These are phyloP conservation scores for Spatula versicolor DNA, from an alignment of 2,797 vertebrate species.

Conservation along the genomic window DNA sequence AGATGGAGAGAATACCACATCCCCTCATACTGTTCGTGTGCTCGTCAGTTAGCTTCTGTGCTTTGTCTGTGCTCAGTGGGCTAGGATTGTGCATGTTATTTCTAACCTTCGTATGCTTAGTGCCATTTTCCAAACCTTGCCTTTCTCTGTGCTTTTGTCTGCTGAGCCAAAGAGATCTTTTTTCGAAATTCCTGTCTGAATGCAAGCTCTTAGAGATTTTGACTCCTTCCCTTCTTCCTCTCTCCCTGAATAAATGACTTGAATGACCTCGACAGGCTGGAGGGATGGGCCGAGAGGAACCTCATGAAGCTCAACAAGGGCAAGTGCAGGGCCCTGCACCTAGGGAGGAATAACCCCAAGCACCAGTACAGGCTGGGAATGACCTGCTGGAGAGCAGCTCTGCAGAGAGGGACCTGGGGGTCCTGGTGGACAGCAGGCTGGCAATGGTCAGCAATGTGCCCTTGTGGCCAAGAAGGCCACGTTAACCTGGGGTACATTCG, in stretches of 20 bases:
- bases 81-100: neutral
- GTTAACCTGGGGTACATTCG: too few relatives aligned
- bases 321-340: too few relatives aligned
- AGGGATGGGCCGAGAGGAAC: too few relatives aligned
- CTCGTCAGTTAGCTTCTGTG: neutral
- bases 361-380: too few relatives aligned
- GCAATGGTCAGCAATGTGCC: too few relatives aligned
- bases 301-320: too few relatives aligned
- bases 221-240: neutral
- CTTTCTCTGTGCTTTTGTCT: neutral
- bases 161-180: neutral
- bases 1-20: rapidly evolving
- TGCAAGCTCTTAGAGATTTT: neutral
- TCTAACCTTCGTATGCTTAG: neutral
- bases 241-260: neutral
- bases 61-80: neutral
- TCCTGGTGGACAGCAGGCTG: too few relatives aligned
- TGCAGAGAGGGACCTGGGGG: too few relatives aligned
- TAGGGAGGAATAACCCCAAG: too few relatives aligned
- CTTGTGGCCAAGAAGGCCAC: too few relatives aligned
- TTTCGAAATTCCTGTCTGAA: neutral
- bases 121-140: neutral
- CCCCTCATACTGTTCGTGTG: rapidly evolving
- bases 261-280: too few relatives aligned
- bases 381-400: too few relatives aligned